Base-by-base conservation (phyloP, 2,888 invertebrate genomes). In the Chaetoderma sp. region DNA sequence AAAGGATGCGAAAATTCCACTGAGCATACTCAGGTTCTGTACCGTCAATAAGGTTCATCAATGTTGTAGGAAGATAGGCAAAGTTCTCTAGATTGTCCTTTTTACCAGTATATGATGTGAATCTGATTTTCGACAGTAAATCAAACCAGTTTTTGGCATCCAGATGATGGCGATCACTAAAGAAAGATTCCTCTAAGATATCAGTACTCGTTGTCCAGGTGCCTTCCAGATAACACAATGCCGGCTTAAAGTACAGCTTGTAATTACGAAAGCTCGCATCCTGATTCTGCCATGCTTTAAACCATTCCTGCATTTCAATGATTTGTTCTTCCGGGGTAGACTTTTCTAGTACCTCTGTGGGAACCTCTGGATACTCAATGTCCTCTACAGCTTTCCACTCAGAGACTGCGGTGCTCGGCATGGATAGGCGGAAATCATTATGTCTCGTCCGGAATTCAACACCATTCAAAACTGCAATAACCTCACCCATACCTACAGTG, bases 401-500 rank as follows among this genome's bases (percentile, higher is more conserved):
- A 25, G 45, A 63, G 27, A 56, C 58, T 10, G 52, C 70, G 10
- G 44, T 59, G 6, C 68, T 67, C 6, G 76, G 75, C 75, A 72
- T 75, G 28, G 62, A 56, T 45, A 77, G 65, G 50, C 70, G 44
- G 66, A 74, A 78, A 61, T 80, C 80, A 57, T 80, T 80, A 62
- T 80, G 80, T 27, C 79, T 61, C 4, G 80, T 80, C n/a, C 77
- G 63, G 67, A 80, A 80, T 55, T 79, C 79, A 0, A 80, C 75
- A 10, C 80, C 80, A 54, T 80, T 80, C 21, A 80, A 55, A 6
- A 80, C n/a, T n/a, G n/a, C n/a, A n/a, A n/a, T n/a, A n/a, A n/a
- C n/a, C n/a, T n/a, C n/a, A n/a, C n/a, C n/a, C n/a, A n/a, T n/a
- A n/a, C n/a, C n/a, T n/a, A n/a, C n/a, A n/a, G n/a, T n/a, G n/a